Conservation (phyloP, 2,888 invertebrate species). For the Falcaria lacertinaria region DNA sequence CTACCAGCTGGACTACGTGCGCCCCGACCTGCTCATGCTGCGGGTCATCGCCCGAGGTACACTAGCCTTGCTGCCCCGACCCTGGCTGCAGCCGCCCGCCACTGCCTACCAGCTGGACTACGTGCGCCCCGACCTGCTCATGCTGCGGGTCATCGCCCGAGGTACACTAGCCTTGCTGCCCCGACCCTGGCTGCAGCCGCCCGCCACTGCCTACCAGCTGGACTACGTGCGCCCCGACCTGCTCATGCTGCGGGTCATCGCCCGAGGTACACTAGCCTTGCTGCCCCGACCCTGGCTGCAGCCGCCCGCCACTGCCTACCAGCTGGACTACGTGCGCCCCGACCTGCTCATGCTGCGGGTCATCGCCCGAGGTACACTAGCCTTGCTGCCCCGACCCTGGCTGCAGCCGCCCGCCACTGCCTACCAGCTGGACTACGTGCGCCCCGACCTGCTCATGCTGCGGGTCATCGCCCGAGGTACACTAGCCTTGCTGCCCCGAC, state of each 20-base stretch:
- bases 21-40: conserved; percentile 93
- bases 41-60: conserved; percentile 89
- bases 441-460: conserved; percentile 74
- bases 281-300: conserved; percentile 95
- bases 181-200: conserved; percentile 94
- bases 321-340: conserved; percentile 92
- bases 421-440: conserved; percentile 92
- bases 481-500: conserved; percentile 84
- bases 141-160: conserved; percentile 89
- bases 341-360: conserved; percentile 47
- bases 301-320: conserved; percentile 93
- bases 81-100: conserved; percentile 94
- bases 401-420: conserved; percentile 94
- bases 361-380: conserved; percentile 18
- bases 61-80: conserved; percentile 90
- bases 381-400: conserved; percentile 91
- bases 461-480: conserved; percentile 12
- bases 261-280: conserved; percentile 87
- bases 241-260: conserved; percentile 88
- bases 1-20: conserved; percentile 92
- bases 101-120: conserved; percentile 95
- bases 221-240: conserved; percentile 96
- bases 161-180: conserved; percentile 90
- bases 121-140: conserved; percentile 93
- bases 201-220: conserved; percentile 92